These are phyloP conservation scores for Petrophora chlorosata DNA, from an alignment of 2,888 invertebrate species.

Conservation along the genomic window DNA sequence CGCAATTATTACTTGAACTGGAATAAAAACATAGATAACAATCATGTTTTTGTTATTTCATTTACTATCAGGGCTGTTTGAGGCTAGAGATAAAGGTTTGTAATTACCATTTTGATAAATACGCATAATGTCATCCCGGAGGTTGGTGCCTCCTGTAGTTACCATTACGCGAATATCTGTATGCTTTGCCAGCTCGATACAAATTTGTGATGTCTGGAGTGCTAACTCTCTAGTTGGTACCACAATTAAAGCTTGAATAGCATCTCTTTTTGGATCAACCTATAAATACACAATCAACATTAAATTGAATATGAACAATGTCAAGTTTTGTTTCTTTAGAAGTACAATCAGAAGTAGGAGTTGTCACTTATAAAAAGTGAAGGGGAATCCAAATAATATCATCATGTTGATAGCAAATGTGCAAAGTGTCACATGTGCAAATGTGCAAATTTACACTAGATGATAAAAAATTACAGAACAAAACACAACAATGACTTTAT, in stretches of 20 bases:
- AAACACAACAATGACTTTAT: neutral
- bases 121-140: conserved; percentile 99
- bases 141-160: conserved; percentile 98
- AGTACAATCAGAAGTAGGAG: conserved; percentile 28
- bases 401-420: conserved; percentile 48
- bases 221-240: conserved; percentile 99
- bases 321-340: conserved; percentile 1
- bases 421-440: too few species aligned
- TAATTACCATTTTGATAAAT: conserved; percentile 96
- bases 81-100: conserved; percentile 1
- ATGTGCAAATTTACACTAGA: neutral
- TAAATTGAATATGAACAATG: conserved; percentile 18
- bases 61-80: neutral
- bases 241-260: conserved; percentile 98
- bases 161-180: conserved; percentile 99
- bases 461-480: conserved; percentile 10
- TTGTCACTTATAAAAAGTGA: conserved; percentile 79
- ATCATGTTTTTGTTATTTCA: neutral
- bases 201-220: conserved; percentile 99
- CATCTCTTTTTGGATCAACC: conserved; percentile 94
- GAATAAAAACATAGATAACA: conserved; percentile 39
- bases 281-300: conserved; percentile 37
- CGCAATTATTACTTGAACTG: conserved; percentile 99
- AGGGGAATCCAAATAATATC: conserved; percentile 80
- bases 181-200: conserved; percentile 99